phyloP scores from a whole-genome alignment of 2,888 invertebrate species.

The Drosophila infuscata region DNA sequence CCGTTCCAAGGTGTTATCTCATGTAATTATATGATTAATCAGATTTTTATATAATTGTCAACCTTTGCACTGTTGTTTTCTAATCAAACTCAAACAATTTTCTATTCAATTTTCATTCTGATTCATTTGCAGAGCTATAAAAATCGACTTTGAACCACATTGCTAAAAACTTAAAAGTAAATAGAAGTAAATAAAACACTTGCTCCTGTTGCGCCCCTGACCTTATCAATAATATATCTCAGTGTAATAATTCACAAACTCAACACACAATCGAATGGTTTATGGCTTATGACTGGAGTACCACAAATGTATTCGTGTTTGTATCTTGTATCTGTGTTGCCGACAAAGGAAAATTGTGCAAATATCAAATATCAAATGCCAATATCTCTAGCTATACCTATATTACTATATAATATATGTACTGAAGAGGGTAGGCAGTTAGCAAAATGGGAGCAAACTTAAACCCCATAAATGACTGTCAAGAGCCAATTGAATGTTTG shows the following conservation, averaged over 20 bases:
- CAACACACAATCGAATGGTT: conserved; percentile 44
- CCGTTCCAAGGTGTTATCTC: background rate
- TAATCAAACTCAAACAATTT: background rate
- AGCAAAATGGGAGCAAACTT: conserved; percentile 47
- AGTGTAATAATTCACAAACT: conserved; percentile 62
- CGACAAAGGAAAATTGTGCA: conserved; percentile 74
- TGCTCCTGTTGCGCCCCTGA: conserved; percentile 50
- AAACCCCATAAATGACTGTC: conserved; percentile 40
- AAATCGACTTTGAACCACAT: conserved; percentile 33
- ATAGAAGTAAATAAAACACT: conserved; percentile 21
- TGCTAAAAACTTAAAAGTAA: background rate
- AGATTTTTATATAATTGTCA: background rate
- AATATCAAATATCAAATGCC: conserved; percentile 53
- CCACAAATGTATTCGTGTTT: conserved; percentile 25
- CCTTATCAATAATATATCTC: conserved; percentile 48
- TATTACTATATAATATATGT: conserved; percentile 57
- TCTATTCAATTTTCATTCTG: background rate
- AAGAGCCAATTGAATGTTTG: conserved; percentile 36
- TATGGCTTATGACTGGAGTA: conserved; percentile 48
- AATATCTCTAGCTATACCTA: conserved; percentile 57
- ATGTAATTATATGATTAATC: background rate
- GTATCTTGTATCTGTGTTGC: conserved; percentile 40
- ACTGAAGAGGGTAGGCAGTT: conserved; percentile 26
- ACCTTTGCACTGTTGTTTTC: background rate
- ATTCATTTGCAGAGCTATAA: conserved; percentile 21